Base-by-base conservation (phyloP, 1,140 invertebrate species). In the Calephelis virginiensis region DNA sequence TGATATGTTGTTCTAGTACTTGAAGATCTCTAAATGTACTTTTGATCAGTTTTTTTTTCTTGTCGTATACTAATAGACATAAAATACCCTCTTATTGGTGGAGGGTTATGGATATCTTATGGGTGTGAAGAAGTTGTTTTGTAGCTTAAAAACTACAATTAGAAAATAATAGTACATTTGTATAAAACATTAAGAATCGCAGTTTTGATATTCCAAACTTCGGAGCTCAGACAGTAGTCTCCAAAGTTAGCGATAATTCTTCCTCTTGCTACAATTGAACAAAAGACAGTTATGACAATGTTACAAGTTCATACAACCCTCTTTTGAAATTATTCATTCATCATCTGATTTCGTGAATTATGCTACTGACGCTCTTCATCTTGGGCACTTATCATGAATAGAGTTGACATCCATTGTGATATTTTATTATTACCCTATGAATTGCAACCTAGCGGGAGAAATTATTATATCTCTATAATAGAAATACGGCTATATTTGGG, bases 381-480 rank as follows among this genome's bases (percentile, higher is more conserved):
- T 87, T 83, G 78, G 80, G 76, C 81, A 87, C 85, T 89, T 86
- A 85, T 86, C 83, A 78, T 89, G 86, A 90, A 89, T 83, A 85
- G 87, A 85, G 80, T 84, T 86, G 88, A 88, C 85, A 85, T 81
- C 88, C 84, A 90, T 88, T 90, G 86, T 90, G 73, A 88, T 88
- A 83, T 89, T 90, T 90, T 89, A 89, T 90, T 87, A 89, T 89
- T 85, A 87, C 78, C 81, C 77, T 81, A 77, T 83, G 81, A 86
- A 84, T 87, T 85, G 88, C 81, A 88, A 83, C 83, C 78, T 78
- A 77, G 75, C 86, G 81, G 74, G 75, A 83, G 81, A 85, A 86
- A 90, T 88, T 90, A 79, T 90, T 89, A 88, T 86, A 83, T 82
- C 81, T 78, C 80, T 77, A 89, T 82, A 90, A 89, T 88, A 78